Evolutionary conservation across 2,797 vertebrate genomes (phyloP).

Genomic region (Ptychadena robeensis): DNA sequence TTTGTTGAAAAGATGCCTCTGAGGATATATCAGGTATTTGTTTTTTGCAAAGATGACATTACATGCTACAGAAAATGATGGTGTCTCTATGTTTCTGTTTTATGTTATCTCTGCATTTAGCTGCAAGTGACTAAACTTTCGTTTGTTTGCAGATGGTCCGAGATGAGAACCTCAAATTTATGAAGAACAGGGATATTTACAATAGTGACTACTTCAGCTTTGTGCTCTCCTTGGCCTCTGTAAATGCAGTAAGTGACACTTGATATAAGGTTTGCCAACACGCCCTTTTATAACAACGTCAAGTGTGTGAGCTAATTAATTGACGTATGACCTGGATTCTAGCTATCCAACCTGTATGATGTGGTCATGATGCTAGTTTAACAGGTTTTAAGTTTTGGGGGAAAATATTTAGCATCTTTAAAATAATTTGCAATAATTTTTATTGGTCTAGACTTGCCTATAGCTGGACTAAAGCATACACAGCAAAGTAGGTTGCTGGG

Average conservation of each 20-base stretch:
- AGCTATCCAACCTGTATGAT: too few relatives aligned
- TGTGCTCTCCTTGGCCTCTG: conserved; percentile 91
- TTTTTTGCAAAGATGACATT: neutral
- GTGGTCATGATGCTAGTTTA: too few relatives aligned
- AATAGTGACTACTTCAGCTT: conserved; percentile 99
- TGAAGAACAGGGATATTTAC: conserved; percentile 98
- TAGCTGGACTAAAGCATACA: too few relatives aligned
- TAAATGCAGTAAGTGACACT: conserved; percentile 87
- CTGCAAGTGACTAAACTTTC: neutral
- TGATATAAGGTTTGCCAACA: too few relatives aligned
- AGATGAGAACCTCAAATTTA: conserved; percentile 98
- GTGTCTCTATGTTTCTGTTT: neutral
- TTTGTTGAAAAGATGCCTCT: conserved; percentile 99
- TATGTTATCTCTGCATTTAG: neutral
- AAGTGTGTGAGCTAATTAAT: too few relatives aligned
- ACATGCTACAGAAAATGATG: neutral
- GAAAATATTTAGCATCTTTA: too few relatives aligned
- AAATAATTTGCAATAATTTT: too few relatives aligned
- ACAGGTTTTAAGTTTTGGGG: too few relatives aligned
- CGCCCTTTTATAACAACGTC: too few relatives aligned
- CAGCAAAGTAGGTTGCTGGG: too few relatives aligned
- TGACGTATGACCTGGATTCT: too few relatives aligned
- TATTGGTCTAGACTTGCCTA: too few relatives aligned
- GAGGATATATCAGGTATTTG: conserved; percentile 91
- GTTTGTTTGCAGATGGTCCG: conserved; percentile 86